Conservation (phyloP, 2,113 vertebrate species). For the Stigmatopora nigra region DNA sequence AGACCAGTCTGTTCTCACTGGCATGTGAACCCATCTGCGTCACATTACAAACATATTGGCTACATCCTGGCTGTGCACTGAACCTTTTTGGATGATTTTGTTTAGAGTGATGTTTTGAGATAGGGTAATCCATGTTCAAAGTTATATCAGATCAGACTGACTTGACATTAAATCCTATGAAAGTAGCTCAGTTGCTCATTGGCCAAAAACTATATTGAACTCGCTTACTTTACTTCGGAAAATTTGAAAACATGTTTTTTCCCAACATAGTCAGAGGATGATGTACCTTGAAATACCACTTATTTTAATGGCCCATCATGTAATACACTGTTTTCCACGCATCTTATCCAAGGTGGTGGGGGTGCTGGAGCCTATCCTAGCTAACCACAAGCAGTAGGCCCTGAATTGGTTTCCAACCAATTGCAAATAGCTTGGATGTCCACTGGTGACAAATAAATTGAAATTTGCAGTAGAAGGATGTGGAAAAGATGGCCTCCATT, state of each 20-base stretch:
- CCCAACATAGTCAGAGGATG: conserved; percentile 30
- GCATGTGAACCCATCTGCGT: conserved; percentile 7
- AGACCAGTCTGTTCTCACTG: conserved; percentile 26
- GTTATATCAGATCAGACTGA: background rate
- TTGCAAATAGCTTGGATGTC: too few species aligned
- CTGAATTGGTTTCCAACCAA: too few species aligned
- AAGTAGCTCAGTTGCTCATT: background rate
- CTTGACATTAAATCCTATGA: background rate
- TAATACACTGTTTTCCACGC: background rate
- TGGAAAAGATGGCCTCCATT: too few species aligned
- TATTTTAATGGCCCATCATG: conserved; percentile 39
- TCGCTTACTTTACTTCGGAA: conserved; percentile 18
- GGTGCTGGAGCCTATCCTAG: too few species aligned
- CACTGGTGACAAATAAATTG: too few species aligned
- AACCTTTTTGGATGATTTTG: conserved; percentile 2
- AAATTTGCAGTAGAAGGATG: too few species aligned
- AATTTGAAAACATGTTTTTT: conserved; percentile 50
- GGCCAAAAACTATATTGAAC: background rate
- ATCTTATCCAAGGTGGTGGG: too few species aligned
- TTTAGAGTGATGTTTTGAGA: background rate
- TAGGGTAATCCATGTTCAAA: background rate
- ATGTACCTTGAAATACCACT: conserved; percentile 43
- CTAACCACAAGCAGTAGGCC: too few species aligned
- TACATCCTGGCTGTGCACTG: conserved; percentile 11
- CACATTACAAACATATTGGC: conserved; percentile 19